These are phyloP conservation scores for Chlorodrepanis virens DNA, from an alignment of 2,113 vertebrate genomes.

Conservation along the genomic window DNA sequence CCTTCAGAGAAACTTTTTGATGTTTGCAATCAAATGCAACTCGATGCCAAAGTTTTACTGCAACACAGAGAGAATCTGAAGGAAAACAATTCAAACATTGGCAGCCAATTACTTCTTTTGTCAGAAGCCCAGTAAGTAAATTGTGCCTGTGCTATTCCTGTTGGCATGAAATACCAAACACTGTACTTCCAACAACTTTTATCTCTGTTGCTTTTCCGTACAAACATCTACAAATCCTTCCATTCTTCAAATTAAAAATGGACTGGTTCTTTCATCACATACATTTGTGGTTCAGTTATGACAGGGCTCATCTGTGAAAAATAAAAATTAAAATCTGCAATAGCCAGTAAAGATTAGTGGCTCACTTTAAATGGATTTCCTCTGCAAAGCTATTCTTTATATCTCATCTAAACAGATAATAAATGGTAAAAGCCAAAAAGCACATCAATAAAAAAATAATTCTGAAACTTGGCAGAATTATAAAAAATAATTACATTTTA, in stretches of 20 bases:
- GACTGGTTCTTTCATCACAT: neutral
- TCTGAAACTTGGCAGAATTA: constrained; percentile 37
- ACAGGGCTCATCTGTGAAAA: constrained; percentile 19
- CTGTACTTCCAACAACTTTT: neutral
- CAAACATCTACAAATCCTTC: neutral
- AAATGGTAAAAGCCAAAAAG: constrained; percentile 40
- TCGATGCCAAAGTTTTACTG: constrained; percentile 25
- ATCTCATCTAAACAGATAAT: constrained; percentile 50
- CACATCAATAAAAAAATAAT: constrained; percentile 40
- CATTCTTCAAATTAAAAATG: constrained; percentile 6
- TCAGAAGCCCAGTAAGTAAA: constrained; percentile 26
- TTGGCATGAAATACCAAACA: constrained; percentile 11
- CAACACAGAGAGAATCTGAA: constrained; percentile 23
- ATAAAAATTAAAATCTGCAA: constrained; percentile 23
- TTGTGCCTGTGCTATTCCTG: neutral
- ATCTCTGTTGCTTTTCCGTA: neutral
- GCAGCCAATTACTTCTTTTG: constrained; percentile 31
- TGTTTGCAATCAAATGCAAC: constrained; percentile 46
- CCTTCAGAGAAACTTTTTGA: constrained; percentile 47
- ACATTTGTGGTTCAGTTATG: neutral
- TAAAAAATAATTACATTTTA: constrained; percentile 44
- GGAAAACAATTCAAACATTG: constrained; percentile 39
- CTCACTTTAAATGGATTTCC: constrained; percentile 30
- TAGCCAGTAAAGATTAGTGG: constrained; percentile 18
- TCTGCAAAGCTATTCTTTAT: constrained; percentile 19